These are phyloP conservation scores for Enteromius fasciolatus DNA, from an alignment of 2,797 vertebrate genomes.

Conservation along the genomic window DNA sequence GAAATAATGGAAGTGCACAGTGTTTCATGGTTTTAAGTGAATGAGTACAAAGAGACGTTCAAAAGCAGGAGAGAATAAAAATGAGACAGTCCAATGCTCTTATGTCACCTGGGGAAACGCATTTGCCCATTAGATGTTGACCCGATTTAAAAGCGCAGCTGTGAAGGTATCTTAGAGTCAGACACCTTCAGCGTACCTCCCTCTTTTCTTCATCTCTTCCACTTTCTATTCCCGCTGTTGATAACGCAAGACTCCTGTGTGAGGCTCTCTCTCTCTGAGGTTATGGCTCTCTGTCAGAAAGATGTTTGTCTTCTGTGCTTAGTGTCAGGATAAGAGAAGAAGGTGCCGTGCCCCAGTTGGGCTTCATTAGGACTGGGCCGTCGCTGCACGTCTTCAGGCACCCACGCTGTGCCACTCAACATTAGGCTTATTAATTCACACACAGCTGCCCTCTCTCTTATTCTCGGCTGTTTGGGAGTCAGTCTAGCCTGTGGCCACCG, in stretches of 20 bases:
- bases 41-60: slow-evolving; percentile 16
- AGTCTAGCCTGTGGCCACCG: slow-evolving; percentile 70
- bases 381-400: slow-evolving; percentile 66
- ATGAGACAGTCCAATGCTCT: slow-evolving; percentile 52
- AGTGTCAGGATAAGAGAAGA: slow-evolving; percentile 53
- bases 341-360: slow-evolving; percentile 49
- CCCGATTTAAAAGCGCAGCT: slow-evolving; percentile 63
- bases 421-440: slow-evolving; percentile 72
- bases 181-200: slow-evolving; percentile 57
- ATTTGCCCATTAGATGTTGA: slow-evolving; percentile 65
- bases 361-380: slow-evolving; percentile 55
- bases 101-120: slow-evolving; percentile 53
- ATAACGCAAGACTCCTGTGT: slow-evolving; percentile 47
- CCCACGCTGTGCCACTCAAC: slow-evolving; percentile 67
- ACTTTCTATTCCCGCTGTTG: slow-evolving; percentile 51
- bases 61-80: slow-evolving; percentile 36
- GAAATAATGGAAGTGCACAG: slow-evolving; percentile 25
- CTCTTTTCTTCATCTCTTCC: slow-evolving; percentile 23
- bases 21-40: not conserved
- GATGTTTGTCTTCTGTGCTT: slow-evolving; percentile 57
- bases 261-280: slow-evolving; percentile 37
- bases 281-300: slow-evolving; percentile 58
- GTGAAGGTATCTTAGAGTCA: slow-evolving; percentile 63
- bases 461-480: slow-evolving; percentile 70
- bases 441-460: slow-evolving; percentile 63